A percentile compares a stretch with the other conserved stretches of the same genome.
phyloP scores from a whole-genome alignment of 2,888 invertebrate species.

The Cistogaster globosa region DNA sequence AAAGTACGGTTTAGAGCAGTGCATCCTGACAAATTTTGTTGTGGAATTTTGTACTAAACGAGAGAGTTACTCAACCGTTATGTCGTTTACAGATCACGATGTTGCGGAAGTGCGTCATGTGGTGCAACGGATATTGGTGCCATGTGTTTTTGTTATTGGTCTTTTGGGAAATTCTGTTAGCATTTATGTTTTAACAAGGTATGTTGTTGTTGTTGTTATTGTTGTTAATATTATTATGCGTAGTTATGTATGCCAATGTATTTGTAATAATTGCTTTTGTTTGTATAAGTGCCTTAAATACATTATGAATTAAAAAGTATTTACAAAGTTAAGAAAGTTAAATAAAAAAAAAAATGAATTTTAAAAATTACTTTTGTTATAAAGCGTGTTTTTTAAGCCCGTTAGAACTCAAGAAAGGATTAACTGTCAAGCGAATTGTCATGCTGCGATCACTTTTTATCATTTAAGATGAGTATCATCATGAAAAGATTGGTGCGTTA shows the following conservation, averaged over 20 bases:
- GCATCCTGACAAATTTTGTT: slow-evolving; percentile 49
- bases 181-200: slow-evolving; percentile 85
- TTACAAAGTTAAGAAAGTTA: neutral
- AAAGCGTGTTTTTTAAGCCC: no score
- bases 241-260: neutral
- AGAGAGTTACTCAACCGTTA: slow-evolving; percentile 72
- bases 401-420: no score
- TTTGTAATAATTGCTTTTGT: neutral
- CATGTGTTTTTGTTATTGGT: slow-evolving; percentile 87
- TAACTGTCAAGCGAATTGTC: no score
- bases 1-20: slow-evolving; percentile 20
- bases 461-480: no score
- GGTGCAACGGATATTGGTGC: slow-evolving; percentile 86
- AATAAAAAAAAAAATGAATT: no score
- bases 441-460: no score
- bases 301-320: neutral
- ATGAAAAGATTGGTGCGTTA: no score
- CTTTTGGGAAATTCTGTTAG: slow-evolving; percentile 87
- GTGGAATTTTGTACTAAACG: slow-evolving; percentile 36
- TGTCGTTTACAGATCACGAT: slow-evolving; percentile 78
- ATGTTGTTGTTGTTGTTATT: slow-evolving; percentile 72
- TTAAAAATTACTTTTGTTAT: no score
- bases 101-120: slow-evolving; percentile 81
- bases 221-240: neutral
- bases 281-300: slow-evolving; percentile 8